These are phyloP conservation scores for Daktulosphaira vitifoliae DNA, from an alignment of 1,140 invertebrate species.

Conservation along the genomic window DNA sequence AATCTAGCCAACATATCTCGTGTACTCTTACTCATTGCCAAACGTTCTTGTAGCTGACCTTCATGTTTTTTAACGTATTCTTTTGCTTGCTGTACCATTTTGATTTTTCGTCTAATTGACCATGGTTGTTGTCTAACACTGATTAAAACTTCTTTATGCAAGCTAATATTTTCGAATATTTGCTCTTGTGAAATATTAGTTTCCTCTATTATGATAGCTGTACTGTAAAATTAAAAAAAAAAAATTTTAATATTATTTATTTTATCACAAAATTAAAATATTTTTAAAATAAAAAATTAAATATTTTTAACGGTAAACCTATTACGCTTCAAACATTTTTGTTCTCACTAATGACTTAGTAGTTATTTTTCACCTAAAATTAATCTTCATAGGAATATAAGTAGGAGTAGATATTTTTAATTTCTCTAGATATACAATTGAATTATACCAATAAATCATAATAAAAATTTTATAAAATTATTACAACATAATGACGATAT, in stretches of 20 bases:
- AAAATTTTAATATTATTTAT: background rate
- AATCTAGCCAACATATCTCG: constrained; percentile 73
- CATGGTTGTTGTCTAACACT: constrained; percentile 83
- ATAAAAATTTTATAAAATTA: too few relatives aligned
- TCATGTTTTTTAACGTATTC: constrained; percentile 79
- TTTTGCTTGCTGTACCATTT: constrained; percentile 76
- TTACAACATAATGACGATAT: too few relatives aligned
- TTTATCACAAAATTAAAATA: background rate
- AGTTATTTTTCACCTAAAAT: too few relatives aligned
- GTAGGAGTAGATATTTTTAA: too few relatives aligned
- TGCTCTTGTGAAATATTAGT: constrained; percentile 58
- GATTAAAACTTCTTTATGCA: constrained; percentile 87
- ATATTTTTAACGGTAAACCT: too few relatives aligned
- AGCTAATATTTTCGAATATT: constrained; percentile 80
- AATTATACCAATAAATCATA: too few relatives aligned
- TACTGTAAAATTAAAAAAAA: constrained; percentile 48
- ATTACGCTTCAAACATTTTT: too few relatives aligned
- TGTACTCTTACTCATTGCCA: constrained; percentile 78
- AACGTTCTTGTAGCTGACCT: constrained; percentile 75
- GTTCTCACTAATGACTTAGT: too few relatives aligned
- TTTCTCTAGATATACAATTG: too few relatives aligned
- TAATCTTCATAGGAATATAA: too few relatives aligned
- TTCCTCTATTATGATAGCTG: constrained; percentile 66
- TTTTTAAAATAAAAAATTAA: too few relatives aligned
- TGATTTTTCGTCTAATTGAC: constrained; percentile 75